A percentile compares a stretch with the other conserved stretches of the same genome.
Conservation (phyloP, 2,113 vertebrate species). For the Haliaeetus leucogaster region DNA sequence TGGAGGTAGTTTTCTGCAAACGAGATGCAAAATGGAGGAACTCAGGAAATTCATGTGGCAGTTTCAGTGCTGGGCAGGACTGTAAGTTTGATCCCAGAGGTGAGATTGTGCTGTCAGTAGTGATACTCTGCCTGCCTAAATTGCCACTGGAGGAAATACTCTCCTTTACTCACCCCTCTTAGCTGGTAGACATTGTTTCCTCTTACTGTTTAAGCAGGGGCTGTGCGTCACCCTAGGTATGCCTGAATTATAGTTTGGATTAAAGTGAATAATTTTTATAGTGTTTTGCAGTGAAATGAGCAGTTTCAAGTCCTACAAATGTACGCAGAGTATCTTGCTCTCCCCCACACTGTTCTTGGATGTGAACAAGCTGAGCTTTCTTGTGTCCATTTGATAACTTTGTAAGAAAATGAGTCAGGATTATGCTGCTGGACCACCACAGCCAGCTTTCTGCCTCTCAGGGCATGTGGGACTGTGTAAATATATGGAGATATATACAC, state of each 20-base stretch:
- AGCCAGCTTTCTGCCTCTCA: background rate
- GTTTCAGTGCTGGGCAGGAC: background rate
- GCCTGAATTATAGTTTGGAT: background rate
- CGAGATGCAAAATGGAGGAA: constrained; percentile 9
- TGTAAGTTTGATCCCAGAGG: background rate
- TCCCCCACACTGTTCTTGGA: background rate
- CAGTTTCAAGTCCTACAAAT: background rate
- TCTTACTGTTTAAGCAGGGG: background rate
- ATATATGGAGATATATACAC: background rate
- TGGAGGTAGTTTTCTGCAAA: background rate
- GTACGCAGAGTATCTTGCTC: background rate
- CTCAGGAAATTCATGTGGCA: background rate
- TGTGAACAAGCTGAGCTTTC: background rate
- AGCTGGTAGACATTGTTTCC: background rate
- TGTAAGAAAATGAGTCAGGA: background rate
- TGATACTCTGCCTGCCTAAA: background rate
- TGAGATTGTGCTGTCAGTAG: background rate
- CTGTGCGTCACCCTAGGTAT: background rate
- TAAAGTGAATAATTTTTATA: background rate
- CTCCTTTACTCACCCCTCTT: background rate
- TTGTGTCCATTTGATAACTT: background rate
- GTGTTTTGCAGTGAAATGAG: background rate
- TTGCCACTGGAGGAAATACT: background rate
- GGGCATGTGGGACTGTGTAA: background rate
- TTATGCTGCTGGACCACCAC: background rate